phyloP scores from a whole-genome alignment of 1,140 invertebrate species.

The Tetragonula clypearis region DNA sequence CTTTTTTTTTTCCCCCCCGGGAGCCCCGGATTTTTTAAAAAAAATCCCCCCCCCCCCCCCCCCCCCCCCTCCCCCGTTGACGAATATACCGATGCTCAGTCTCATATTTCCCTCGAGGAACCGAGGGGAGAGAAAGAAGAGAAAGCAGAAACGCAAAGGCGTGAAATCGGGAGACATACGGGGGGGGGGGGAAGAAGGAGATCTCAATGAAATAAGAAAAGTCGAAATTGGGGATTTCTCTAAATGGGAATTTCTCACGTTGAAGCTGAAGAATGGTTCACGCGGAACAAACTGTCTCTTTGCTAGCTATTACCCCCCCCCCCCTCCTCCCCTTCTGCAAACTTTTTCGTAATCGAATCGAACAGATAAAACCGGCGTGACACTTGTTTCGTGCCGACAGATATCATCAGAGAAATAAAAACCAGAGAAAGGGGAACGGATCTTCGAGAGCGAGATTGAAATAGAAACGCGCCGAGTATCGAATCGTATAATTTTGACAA shows the following conservation, averaged over 20 bases:
- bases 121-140: constrained; percentile 57
- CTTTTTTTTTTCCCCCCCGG: too few relatives aligned
- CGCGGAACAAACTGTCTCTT: background rate
- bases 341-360: background rate
- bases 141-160: constrained; percentile 63
- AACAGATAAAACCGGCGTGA: too few relatives aligned
- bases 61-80: constrained; percentile 35
- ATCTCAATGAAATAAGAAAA: constrained; percentile 63
- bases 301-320: background rate
- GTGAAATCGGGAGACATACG: constrained; percentile 48
- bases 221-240: constrained; percentile 51
- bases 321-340: too few relatives aligned
- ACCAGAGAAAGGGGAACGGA: too few relatives aligned
- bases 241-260: constrained; percentile 61
- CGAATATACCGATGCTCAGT: constrained; percentile 70
- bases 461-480: background rate
- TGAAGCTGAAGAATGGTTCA: constrained; percentile 53
- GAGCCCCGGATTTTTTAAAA: too few relatives aligned
- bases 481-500: background rate
- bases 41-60: too few relatives aligned
- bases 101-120: constrained; percentile 77
- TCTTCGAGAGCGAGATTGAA: background rate
- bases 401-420: background rate
- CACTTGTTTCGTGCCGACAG: too few relatives aligned
- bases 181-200: constrained; percentile 51